Percentiles rank a stretch among this genome's conserved stretches.
These are phyloP conservation scores for Caracal caracal DNA, from an alignment of 2,113 vertebrate genomes.

Conservation along the genomic window DNA sequence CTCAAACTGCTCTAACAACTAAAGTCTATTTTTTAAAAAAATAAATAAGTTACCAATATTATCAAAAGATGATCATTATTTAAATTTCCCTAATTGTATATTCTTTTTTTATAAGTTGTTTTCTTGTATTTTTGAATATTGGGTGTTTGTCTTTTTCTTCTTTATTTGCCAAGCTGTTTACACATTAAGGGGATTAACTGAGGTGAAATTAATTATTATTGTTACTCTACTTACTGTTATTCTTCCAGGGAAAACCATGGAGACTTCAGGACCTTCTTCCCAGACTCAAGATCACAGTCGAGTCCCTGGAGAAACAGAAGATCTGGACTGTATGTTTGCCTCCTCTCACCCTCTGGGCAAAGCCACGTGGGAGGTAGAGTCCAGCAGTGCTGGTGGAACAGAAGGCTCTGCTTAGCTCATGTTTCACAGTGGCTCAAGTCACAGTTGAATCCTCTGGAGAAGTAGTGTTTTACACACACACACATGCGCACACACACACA, in stretches of 20 bases:
- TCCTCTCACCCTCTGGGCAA: not conserved
- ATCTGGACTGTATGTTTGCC: constrained; percentile 2
- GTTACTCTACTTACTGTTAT: not conserved
- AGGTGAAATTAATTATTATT: not conserved
- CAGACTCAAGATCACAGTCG: not conserved
- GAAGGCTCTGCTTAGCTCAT: not conserved
- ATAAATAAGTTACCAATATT: not conserved
- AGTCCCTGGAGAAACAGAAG: not conserved
- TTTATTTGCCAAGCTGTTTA: constrained; percentile 20
- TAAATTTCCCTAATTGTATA: not conserved
- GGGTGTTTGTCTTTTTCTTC: not conserved
- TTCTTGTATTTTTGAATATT: not conserved
- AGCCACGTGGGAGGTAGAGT: not conserved
- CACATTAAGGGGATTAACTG: not conserved
- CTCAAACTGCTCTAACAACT: not conserved
- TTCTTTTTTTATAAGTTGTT: not conserved
- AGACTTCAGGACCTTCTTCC: constrained; percentile 27
- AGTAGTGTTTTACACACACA: not conserved
- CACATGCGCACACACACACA: not conserved
- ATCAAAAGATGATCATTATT: constrained; percentile 5
- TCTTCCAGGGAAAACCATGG: constrained; percentile 68
- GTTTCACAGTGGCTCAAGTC: not conserved
- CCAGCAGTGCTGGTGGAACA: not conserved
- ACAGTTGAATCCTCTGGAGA: not conserved
- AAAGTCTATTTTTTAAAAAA: not conserved